Base-by-base conservation (phyloP, 92 coral and sea anemone species). In the Blastomussa wellsi region DNA sequence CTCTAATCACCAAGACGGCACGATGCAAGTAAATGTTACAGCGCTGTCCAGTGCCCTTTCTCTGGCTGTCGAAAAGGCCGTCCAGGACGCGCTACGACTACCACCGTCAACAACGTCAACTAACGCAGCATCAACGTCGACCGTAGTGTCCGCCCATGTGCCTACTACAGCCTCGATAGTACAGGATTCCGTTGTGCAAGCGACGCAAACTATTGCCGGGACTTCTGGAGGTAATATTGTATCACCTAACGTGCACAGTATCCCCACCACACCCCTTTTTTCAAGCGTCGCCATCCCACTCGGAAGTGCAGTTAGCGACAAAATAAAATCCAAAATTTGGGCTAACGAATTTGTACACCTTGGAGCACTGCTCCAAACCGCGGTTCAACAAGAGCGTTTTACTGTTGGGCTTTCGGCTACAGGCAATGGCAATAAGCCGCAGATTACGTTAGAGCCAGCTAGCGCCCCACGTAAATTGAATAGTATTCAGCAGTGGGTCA, bases 271-370 rank as follows among this genome's bases (percentile, higher is more conserved):
- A 29, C 89, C 89, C 62, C 65, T 86, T 35, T 86, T 86, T 24
- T 38, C 84, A 51, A 86, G 89, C 72, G 49, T 70, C 35, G 84
- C 89, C 67, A 78, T 78, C 52, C 76, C 89, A 29, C 80, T 86
- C 9, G 74, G 79, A 19, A 71, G 85, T 71, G 39, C 49, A 39
- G 89, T 86, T 22, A 79, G 89, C 84, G 59, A 36, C 42, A 86
- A 86, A 79, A 11, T 78, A 35, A 85, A 85, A 26, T 41, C 84
- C 8, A 85, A 85, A 68, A 85, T 85, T 41, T 85, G 89, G 84
- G 89, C 84, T 31, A 51, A 85, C 39, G 88, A 84, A 47, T 84
- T 74, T 38, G 82, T 76, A n/a, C n/a, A n/a, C n/a, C n/a, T n/a
- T n/a, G n/a, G n/a, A n/a, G n/a, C n/a, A n/a, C n/a, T n/a, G 22